Evolutionary conservation across 1,140 invertebrate genomes (phyloP), one percentile per base, ranked within the genome.

Genomic region (Hyles euphorbiae): DNA sequence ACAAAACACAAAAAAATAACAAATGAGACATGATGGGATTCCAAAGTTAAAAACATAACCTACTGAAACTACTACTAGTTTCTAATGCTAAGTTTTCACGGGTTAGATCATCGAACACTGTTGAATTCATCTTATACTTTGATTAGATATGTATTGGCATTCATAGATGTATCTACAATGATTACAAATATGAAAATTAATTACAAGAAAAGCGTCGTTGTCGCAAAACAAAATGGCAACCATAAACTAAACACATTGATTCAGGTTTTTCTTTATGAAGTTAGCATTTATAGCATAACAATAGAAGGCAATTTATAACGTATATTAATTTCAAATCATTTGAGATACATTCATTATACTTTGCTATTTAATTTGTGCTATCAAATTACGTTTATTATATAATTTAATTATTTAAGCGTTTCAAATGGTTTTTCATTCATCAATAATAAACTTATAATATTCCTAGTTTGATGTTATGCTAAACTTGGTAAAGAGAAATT

Each of bases 31-130:
- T 5, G 36, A 52, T 60, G 64, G 57, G 54, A 53, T 59, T 84
- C 83, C 79, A 56, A 81, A 74, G 75, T 83, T 81, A 76, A 74
- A 85, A 83, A 71, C 66, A 78, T 83, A 83, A 86, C 83, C 76
- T 81, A 87, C 86, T 70, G 63, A 86, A 58, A 74, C 69, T 79
- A 67, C 78, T 76, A 60, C 80, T 70, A 59, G 76, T 70, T 69
- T 84, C 77, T 44, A 72, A 75, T 63, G 81, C 78, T 66, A 83
- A 81, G 67, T 83, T 68, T 60, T 84, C 81, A 53, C 76, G 76
- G 65, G 67, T 68, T 59, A 81, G 72, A 71, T 81, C 83, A 55
- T 83, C 78, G 68, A 68, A 83, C 65, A 74, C 69, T 69, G 70
- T 75, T 57, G 85, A 88, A 88, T 88, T 83, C 85, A 88, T 88